Conservation (phyloP, 2,113 vertebrate species). For the Anhinga anhinga region DNA sequence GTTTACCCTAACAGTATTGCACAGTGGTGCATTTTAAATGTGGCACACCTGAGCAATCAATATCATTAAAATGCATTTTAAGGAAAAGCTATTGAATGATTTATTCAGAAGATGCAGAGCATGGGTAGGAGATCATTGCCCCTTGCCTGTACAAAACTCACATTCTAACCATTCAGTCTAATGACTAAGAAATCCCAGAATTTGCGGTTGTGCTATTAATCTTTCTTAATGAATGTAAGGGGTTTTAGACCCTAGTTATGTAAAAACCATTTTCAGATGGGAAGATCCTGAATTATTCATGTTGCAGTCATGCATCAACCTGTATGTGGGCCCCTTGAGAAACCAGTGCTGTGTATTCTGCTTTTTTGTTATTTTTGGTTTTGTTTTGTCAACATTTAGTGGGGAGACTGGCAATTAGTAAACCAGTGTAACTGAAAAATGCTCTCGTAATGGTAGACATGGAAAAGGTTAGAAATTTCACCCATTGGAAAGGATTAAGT, state of each 20-base stretch:
- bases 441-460: background rate
- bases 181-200: slow-evolving; percentile 17
- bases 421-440: background rate
- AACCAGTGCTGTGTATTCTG: slow-evolving; percentile 18
- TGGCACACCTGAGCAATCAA: background rate
- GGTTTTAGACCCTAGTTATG: slow-evolving; percentile 40
- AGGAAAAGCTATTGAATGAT: background rate
- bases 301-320: slow-evolving; percentile 31
- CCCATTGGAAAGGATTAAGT: background rate
- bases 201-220: slow-evolving; percentile 29
- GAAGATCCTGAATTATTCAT: slow-evolving; percentile 75
- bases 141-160: background rate
- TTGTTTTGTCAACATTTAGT: slow-evolving; percentile 51
- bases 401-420: slow-evolving; percentile 27
- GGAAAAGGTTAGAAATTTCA: background rate
- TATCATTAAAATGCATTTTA: slow-evolving; percentile 2
- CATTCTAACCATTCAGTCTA: background rate
- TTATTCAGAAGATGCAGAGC: background rate
- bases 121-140: background rate
- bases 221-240: slow-evolving; percentile 59
- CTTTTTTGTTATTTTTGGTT: slow-evolving; percentile 11
- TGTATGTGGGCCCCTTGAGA: slow-evolving; percentile 54
- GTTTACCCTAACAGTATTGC: background rate
- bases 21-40: background rate
- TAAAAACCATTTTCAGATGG: slow-evolving; percentile 43